phyloP scores from a whole-genome alignment of 2,113 vertebrate genomes.

The Burhinus bistriatus region DNA sequence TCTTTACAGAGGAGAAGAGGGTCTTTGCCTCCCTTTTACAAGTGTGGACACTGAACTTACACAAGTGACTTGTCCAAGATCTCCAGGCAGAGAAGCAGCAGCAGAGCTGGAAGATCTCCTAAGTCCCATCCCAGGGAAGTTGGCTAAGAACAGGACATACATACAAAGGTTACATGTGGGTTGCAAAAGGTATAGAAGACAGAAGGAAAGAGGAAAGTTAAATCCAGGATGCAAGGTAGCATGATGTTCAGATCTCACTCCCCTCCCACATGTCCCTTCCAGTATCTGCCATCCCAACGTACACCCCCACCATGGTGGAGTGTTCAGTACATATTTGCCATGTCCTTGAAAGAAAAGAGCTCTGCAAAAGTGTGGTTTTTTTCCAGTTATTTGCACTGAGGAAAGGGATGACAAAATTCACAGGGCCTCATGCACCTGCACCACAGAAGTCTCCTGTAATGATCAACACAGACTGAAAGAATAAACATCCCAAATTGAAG shows the following conservation, averaged over 20 bases:
- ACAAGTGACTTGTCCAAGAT: neutral
- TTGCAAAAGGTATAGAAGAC: neutral
- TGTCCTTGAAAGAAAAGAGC: neutral
- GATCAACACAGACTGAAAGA: neutral
- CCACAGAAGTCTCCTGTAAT: neutral
- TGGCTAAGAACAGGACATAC: neutral
- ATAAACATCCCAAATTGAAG: neutral
- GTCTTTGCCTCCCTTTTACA: neutral
- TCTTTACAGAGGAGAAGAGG: neutral
- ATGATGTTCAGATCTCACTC: neutral
- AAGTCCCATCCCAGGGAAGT: neutral
- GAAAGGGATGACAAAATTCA: neutral
- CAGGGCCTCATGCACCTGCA: neutral
- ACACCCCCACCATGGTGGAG: neutral
- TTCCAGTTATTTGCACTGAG: neutral
- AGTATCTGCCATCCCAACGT: neutral
- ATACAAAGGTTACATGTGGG: fast-evolving
- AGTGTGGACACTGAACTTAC: neutral
- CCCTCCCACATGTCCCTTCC: neutral
- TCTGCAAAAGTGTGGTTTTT: neutral
- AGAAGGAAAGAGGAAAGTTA: neutral
- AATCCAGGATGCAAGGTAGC: neutral
- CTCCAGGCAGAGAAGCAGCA: neutral
- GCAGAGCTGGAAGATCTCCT: neutral
- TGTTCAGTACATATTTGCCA: neutral